Conservation (phyloP, 2,113 vertebrate genomes). For the Tapirus terrestris region DNA sequence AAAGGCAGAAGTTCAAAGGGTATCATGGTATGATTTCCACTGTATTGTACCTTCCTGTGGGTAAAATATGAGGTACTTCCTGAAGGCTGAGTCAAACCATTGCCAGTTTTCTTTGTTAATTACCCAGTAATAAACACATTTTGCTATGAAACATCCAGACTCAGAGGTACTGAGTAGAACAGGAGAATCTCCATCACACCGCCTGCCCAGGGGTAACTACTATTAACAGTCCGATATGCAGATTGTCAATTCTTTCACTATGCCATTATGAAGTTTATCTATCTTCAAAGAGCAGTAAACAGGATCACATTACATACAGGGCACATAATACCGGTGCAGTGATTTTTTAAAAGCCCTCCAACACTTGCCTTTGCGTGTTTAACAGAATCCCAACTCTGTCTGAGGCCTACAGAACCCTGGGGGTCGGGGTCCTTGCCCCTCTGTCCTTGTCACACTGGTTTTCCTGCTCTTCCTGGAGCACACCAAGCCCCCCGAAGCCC, state of each 20-base stretch:
- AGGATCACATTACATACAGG: neutral
- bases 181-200: neutral
- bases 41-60: neutral
- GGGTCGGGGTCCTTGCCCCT: neutral
- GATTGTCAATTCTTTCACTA: neutral
- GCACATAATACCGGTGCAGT: neutral
- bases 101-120: neutral
- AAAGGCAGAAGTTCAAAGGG: neutral
- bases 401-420: neutral
- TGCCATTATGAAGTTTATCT: neutral
- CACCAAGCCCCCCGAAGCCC: rapidly evolving
- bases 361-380: neutral
- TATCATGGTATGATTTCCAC: too few relatives aligned
- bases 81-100: neutral
- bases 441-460: neutral
- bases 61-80: neutral
- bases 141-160: neutral
- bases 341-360: neutral
- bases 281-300: neutral
- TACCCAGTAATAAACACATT: neutral
- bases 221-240: neutral
- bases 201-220: neutral
- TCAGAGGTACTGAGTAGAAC: neutral
- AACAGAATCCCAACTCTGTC: neutral
- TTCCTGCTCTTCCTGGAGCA: neutral